Conservation (phyloP, 2,888 invertebrate genomes). For the Catonia carolina region DNA sequence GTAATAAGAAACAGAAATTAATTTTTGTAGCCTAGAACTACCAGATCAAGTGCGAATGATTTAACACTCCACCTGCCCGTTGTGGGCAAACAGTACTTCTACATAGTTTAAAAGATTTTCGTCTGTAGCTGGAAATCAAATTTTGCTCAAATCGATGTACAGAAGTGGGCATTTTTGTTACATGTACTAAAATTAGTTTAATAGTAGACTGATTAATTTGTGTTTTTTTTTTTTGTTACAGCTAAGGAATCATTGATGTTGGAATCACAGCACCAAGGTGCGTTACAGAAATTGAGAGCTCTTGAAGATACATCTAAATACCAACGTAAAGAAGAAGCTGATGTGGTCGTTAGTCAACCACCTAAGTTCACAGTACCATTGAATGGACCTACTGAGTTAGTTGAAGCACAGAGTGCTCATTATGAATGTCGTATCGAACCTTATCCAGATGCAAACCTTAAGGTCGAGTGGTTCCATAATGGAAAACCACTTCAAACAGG, state of each 20-base stretch:
- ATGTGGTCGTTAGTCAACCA: constrained; percentile 69
- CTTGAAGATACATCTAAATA: constrained; percentile 76
- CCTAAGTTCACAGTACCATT: constrained; percentile 80
- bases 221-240: constrained; percentile 40
- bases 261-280: constrained; percentile 84
- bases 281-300: constrained; percentile 76
- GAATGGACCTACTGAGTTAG: constrained; percentile 75
- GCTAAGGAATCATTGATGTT: constrained; percentile 81
- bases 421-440: constrained; percentile 91
- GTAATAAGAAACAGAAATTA: no score
- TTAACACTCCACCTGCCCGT: no score
- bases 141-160: no score
- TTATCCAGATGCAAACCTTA: constrained; percentile 80
- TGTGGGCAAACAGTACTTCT: no score
- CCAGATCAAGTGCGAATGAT: no score
- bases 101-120: no score
- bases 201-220: no score
- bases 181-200: no score
- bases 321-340: constrained; percentile 73
- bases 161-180: no score
- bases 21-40: no score
- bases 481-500: constrained; percentile 81
- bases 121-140: no score
- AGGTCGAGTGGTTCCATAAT: constrained; percentile 91
- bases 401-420: constrained; percentile 85